These are phyloP conservation scores for Synergus gifuensis DNA, from an alignment of 2,888 invertebrate species.

Conservation along the genomic window DNA sequence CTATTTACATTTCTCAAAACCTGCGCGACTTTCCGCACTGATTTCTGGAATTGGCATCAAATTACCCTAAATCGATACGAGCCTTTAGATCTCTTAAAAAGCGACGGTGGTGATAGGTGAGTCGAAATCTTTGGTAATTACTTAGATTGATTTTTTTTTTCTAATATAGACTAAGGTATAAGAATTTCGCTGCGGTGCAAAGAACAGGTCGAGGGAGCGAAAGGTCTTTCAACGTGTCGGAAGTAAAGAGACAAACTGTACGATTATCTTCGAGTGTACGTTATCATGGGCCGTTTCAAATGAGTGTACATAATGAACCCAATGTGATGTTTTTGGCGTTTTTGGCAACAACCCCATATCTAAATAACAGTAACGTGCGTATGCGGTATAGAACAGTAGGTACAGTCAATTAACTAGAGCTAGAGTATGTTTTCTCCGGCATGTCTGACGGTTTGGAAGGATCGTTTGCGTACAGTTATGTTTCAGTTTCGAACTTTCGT, in stretches of 20 bases:
- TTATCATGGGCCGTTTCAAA: not conserved
- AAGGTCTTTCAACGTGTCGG: constrained; percentile 16
- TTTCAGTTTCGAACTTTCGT: constrained; percentile 42
- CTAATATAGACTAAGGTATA: constrained; percentile 31
- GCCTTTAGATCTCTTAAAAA: constrained; percentile 41
- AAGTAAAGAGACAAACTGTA: constrained; percentile 23
- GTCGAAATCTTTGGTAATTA: constrained; percentile 32
- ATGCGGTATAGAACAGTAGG: constrained; percentile 9
- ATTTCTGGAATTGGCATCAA: constrained; percentile 40
- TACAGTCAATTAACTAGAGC: constrained; percentile 31
- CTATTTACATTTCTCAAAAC: constrained; percentile 38
- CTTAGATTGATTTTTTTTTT: constrained; percentile 35
- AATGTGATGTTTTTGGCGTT: constrained; percentile 17
- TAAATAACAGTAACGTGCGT: constrained; percentile 33
- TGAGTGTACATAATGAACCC: not conserved
- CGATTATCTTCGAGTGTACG: constrained; percentile 16
- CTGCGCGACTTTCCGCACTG: constrained; percentile 40
- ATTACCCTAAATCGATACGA: constrained; percentile 40
- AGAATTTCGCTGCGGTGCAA: constrained; percentile 36
- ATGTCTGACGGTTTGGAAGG: constrained; percentile 26
- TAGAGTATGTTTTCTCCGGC: constrained; percentile 11
- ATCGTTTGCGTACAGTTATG: constrained; percentile 34
- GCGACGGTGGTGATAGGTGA: constrained; percentile 40
- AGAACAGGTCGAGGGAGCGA: constrained; percentile 3
- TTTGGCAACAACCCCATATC: constrained; percentile 30